These are phyloP conservation scores for Dysdera silvatica DNA, from an alignment of 1,140 invertebrate species.

Conservation along the genomic window DNA sequence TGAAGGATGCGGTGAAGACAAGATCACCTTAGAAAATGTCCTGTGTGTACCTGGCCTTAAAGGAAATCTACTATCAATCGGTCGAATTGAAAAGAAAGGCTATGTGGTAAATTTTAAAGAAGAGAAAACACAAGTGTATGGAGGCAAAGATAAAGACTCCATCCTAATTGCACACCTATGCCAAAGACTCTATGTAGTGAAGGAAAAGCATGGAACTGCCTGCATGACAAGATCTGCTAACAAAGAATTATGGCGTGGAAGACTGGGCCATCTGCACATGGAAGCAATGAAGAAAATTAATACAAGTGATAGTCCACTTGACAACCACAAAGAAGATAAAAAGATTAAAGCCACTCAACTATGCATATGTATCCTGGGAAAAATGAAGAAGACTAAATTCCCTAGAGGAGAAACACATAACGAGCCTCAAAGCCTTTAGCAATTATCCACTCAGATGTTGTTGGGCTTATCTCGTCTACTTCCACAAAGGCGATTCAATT, in stretches of 20 bases:
- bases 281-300: slow-evolving; percentile 6
- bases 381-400: slow-evolving; percentile 11
- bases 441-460: slow-evolving; percentile 30
- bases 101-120: neutral
- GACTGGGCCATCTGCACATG: slow-evolving; percentile 17
- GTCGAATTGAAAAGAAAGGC: slow-evolving; percentile 5
- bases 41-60: slow-evolving; percentile 2
- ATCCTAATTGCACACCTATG: neutral
- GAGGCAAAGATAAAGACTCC: neutral
- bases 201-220: neutral
- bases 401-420: neutral
- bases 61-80: slow-evolving; percentile 6
- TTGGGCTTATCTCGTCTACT: slow-evolving; percentile 20
- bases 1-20: neutral
- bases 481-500: slow-evolving; percentile 8
- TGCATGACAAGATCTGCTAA: neutral
- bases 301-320: neutral
- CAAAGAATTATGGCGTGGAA: slow-evolving; percentile 25
- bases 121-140: neutral
- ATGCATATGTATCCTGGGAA: slow-evolving; percentile 18
- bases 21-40: neutral
- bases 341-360: neutral
- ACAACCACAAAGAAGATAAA: neutral
- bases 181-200: neutral
- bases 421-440: neutral